These are phyloP conservation scores for Cosmorhoe ocellata DNA, from an alignment of 2,888 invertebrate genomes.

Conservation along the genomic window DNA sequence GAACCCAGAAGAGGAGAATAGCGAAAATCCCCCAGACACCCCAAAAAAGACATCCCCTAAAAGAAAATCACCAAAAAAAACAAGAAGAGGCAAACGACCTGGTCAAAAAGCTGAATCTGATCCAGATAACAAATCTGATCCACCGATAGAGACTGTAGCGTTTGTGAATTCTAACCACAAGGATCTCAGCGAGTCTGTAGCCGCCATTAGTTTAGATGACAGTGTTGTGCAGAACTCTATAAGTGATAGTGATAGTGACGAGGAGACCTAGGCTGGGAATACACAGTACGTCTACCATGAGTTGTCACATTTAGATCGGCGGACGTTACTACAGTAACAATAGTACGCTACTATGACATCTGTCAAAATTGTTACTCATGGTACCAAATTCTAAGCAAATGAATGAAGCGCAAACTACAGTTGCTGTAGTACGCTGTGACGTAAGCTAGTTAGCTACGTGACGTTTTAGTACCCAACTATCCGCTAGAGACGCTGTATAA, in stretches of 20 bases:
- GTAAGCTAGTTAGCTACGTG: no score
- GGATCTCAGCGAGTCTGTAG: slow-evolving; percentile 9
- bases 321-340: no score
- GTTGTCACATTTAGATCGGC: no score
- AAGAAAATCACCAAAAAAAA: neutral
- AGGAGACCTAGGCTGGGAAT: neutral
- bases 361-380: no score
- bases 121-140: neutral
- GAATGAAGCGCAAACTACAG: no score
- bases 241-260: neutral
- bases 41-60: slow-evolving; percentile 1
- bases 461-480: no score
- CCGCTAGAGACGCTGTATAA: no score
- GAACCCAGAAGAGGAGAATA: neutral
- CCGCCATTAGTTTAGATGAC: slow-evolving; percentile 2
- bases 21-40: neutral
- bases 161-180: slow-evolving; percentile 16
- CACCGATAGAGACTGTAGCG: slow-evolving; percentile 2
- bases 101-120: neutral
- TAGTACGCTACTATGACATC: no score
- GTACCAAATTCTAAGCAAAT: no score
- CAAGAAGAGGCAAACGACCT: neutral
- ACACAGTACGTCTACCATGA: no score
- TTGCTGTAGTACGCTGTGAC: no score
- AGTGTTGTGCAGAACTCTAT: neutral